These are phyloP conservation scores for Neodiprion fabricii DNA, from an alignment of 1,140 invertebrate species.

Conservation along the genomic window DNA sequence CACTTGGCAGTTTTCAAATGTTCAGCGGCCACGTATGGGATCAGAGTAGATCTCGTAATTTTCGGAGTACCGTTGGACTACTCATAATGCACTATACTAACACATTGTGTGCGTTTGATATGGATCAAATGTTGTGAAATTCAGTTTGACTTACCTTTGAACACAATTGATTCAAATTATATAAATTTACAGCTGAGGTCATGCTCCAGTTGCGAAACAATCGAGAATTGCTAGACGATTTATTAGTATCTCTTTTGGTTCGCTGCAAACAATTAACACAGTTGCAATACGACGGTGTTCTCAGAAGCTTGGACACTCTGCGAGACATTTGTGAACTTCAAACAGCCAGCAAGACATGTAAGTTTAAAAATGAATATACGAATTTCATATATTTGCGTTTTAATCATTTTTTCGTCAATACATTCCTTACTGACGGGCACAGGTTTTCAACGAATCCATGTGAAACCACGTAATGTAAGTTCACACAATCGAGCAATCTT, in stretches of 20 bases:
- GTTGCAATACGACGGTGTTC: conserved; percentile 58
- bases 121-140: not conserved
- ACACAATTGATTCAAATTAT: conserved; percentile 1
- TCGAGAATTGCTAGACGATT: conserved; percentile 57
- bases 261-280: conserved; percentile 52
- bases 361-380: conserved; percentile 21
- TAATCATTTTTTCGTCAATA: too few relatives aligned
- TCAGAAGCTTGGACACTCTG: conserved; percentile 53
- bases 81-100: conserved; percentile 53
- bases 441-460: conserved; percentile 53
- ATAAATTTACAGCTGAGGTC: conserved; percentile 46
- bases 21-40: conserved; percentile 59
- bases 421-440: not conserved
- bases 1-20: conserved; percentile 56
- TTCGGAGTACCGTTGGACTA: conserved; percentile 53
- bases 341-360: conserved; percentile 49
- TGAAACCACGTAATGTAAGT: conserved; percentile 52
- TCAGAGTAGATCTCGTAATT: conserved; percentile 57
- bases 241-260: conserved; percentile 51
- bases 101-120: conserved; percentile 48
- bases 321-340: conserved; percentile 56
- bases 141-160: not conserved
- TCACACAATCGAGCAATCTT: conserved; percentile 43
- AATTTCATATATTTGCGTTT: not conserved
- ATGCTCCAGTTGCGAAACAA: conserved; percentile 57